These are phyloP conservation scores for Rutilus rutilus DNA, from an alignment of 2,113 vertebrate genomes.

Conservation along the genomic window DNA sequence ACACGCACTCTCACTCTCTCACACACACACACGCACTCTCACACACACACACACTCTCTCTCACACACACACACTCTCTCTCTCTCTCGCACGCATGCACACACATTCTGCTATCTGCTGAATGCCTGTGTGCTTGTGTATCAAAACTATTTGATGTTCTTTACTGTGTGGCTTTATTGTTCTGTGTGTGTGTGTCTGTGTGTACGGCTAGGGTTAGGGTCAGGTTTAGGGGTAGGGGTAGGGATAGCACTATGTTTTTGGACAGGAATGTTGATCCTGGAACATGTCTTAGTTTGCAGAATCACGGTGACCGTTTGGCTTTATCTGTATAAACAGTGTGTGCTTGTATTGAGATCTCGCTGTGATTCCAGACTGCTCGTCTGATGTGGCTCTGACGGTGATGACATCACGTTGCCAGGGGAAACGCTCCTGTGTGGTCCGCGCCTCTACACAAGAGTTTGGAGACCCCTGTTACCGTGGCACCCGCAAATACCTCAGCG, in stretches of 20 bases:
- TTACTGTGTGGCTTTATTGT: neutral
- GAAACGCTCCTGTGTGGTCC: slow-evolving; percentile 83
- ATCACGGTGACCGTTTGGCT: neutral
- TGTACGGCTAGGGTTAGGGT: too few species aligned
- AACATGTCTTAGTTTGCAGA: too few species aligned
- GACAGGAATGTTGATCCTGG: too few species aligned
- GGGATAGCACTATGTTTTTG: too few species aligned
- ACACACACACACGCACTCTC: slow-evolving; percentile 14
- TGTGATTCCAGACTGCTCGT: slow-evolving; percentile 82
- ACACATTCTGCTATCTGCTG: neutral
- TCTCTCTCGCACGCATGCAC: neutral
- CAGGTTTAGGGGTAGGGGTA: too few species aligned
- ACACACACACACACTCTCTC: slow-evolving; percentile 1
- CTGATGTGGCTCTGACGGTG: slow-evolving; percentile 79
- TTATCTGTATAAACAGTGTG: neutral
- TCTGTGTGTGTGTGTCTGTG: neutral
- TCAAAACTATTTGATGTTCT: neutral
- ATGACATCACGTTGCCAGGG: slow-evolving; percentile 85
- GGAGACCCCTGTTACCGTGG: slow-evolving; percentile 89
- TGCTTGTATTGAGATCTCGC: neutral
- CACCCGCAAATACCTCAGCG: slow-evolving; percentile 87
- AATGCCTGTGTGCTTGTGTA: neutral
- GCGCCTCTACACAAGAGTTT: slow-evolving; percentile 84
- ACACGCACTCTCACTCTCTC: too few species aligned
- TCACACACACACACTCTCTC: too few species aligned